A percentile compares a stretch with the other conserved stretches of the same genome.
Conservation (phyloP, 2,113 vertebrate species). For the Caracal caracal region DNA sequence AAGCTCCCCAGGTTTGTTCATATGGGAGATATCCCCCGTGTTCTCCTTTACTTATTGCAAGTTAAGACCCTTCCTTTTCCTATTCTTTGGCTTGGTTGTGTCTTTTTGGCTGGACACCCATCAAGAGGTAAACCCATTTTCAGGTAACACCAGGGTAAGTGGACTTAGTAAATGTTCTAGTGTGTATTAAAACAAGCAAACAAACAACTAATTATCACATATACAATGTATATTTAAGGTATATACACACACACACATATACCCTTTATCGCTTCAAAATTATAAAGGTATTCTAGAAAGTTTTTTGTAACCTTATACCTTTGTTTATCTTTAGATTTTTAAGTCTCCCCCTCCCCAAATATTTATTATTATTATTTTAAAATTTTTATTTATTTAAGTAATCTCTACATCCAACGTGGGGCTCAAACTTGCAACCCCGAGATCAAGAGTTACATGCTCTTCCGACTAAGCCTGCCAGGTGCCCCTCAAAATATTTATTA, state of each 20-base stretch:
- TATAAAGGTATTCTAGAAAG: neutral
- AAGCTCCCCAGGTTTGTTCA: neutral
- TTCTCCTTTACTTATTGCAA: neutral
- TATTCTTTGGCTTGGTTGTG: neutral
- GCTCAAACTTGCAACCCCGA: neutral
- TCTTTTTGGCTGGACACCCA: neutral
- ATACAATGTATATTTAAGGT: neutral
- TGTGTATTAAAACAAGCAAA: neutral
- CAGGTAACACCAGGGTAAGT: neutral
- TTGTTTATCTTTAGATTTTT: conserved; percentile 7
- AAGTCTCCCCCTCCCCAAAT: neutral
- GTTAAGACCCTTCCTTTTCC: neutral
- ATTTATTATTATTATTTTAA: neutral
- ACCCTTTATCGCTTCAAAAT: neutral
- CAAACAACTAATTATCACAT: neutral
- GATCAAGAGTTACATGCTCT: neutral
- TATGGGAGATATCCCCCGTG: neutral
- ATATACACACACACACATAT: neutral
- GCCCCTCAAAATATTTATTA: neutral
- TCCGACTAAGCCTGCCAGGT: neutral
- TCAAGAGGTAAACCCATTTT: neutral
- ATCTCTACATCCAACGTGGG: neutral
- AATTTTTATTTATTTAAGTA: neutral
- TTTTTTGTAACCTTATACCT: neutral
- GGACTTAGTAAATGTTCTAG: neutral